Evolutionary conservation across 2,888 invertebrate genomes (phyloP).

Genomic region (Cheilosia urbana): DNA sequence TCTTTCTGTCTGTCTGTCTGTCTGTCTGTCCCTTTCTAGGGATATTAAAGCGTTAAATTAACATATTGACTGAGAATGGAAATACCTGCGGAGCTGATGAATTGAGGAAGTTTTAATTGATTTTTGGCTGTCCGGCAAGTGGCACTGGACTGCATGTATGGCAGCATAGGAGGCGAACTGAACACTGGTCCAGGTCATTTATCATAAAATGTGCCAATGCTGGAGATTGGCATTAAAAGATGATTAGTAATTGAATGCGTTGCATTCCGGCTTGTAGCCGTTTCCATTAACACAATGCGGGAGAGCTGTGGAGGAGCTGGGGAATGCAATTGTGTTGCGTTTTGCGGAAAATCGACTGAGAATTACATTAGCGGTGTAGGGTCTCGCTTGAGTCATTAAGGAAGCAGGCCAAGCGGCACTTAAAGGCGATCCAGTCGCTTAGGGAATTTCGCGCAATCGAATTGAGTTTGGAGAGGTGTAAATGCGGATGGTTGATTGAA

Average conservation of each 20-base stretch:
- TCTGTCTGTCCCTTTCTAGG: constrained; percentile 3
- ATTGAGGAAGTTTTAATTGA: constrained; percentile 74
- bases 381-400: constrained; percentile 15
- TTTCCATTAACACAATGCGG: constrained; percentile 38
- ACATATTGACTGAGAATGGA: constrained; percentile 72
- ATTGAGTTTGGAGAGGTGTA: no score
- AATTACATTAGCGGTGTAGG: constrained; percentile 35
- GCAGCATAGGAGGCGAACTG: constrained; percentile 49
- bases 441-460: neutral
- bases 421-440: neutral
- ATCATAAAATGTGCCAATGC: constrained; percentile 70
- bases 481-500: no score
- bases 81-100: constrained; percentile 70
- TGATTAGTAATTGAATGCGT: constrained; percentile 66
- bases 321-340: constrained; percentile 64
- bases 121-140: constrained; percentile 61
- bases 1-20: neutral
- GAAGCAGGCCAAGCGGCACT: neutral
- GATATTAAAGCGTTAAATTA: constrained; percentile 75
- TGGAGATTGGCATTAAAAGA: constrained; percentile 73
- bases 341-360: constrained; percentile 60
- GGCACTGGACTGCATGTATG: constrained; percentile 6
- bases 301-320: neutral
- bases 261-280: constrained; percentile 58
- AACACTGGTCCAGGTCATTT: constrained; percentile 57